Evolutionary conservation across 1,140 invertebrate species (phyloP), one percentile per base, ranked within the genome.

Genomic region (Pseudomyrmex gracilis): DNA sequence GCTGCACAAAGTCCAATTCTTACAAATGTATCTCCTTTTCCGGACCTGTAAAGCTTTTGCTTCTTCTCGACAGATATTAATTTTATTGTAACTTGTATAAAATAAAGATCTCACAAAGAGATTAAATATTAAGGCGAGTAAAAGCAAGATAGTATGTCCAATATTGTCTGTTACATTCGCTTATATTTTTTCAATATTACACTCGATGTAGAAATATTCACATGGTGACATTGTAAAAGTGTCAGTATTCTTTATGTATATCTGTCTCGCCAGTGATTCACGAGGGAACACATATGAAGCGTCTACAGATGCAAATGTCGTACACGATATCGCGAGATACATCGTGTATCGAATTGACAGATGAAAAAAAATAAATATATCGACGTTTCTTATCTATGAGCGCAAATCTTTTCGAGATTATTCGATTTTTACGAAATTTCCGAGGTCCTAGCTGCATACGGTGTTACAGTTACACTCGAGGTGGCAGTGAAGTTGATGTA

Each of bases 401-500:
- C 17, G 1, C 43, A 78, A 78, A 67, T n/a, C 34, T 67, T 67
- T 22, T 51, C 17, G 49, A 51, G 67, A 47, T 78, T 68, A 68
- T 78, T 68, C 63, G 17, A 78, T 78, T 68, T 34, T 78, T 15
- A 34, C 51, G 20, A 78, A 20, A 78, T 57, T 24, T 67, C 0
- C 20, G 51, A 58, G 63, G 61, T 45, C 24, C 15, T 47, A 53
- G 24, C n/a, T n/a, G n/a, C 34, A 13, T 8, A 47, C 20, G 53
- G 64, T 47, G 43, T 47, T 47, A 45, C 20, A 68, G 64, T 24
- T 68, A 13, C 15, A 67, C 12, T 22, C n/a, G 55, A 17, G 43
- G 10, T 20, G 66, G 51, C 49, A 24, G 15, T 2, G 10, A 71
- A 80, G 76, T 80, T 80, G 53, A 80, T 45, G 66, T 80, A 80